phyloP scores from a whole-genome alignment of 2,113 vertebrate species.

The Protobothrops flavoviridis region DNA sequence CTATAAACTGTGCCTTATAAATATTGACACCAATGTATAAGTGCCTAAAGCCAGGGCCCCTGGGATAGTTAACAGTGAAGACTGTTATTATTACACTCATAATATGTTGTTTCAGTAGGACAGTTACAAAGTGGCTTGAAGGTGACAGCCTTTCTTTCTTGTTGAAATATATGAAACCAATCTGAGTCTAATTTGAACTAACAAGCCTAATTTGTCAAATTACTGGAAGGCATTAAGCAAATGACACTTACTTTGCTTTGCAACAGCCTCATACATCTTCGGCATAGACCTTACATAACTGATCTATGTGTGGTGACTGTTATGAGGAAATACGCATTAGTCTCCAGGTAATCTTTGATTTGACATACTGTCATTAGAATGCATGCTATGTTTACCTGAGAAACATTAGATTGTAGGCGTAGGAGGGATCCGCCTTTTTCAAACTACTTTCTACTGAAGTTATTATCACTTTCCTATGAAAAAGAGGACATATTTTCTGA shows the following conservation, averaged over 20 bases:
- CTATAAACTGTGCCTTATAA: not conserved
- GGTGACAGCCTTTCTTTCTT: not conserved
- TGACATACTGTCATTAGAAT: not conserved
- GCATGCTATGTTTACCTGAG: not conserved
- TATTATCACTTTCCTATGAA: not conserved
- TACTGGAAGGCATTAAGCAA: slow-evolving; percentile 9
- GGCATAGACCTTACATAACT: not conserved
- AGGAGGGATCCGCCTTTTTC: not conserved
- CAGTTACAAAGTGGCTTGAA: not conserved
- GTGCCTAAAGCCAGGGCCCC: too few species aligned
- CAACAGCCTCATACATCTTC: slow-evolving; percentile 11
- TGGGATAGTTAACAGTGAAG: not conserved
- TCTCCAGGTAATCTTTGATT: not conserved
- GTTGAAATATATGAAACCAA: slow-evolving; percentile 13
- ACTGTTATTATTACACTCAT: not conserved
- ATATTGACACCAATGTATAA: not conserved
- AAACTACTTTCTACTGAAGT: not conserved
- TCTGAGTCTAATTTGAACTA: slow-evolving; percentile 6
- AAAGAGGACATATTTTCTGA: not conserved
- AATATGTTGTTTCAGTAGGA: not conserved
- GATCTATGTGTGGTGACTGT: not conserved
- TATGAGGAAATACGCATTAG: not conserved
- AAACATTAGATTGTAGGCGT: not conserved
- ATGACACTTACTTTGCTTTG: not conserved
- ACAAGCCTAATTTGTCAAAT: slow-evolving; percentile 22